Conservation (phyloP, 2,888 invertebrate species). For the Chirona hameri region DNA sequence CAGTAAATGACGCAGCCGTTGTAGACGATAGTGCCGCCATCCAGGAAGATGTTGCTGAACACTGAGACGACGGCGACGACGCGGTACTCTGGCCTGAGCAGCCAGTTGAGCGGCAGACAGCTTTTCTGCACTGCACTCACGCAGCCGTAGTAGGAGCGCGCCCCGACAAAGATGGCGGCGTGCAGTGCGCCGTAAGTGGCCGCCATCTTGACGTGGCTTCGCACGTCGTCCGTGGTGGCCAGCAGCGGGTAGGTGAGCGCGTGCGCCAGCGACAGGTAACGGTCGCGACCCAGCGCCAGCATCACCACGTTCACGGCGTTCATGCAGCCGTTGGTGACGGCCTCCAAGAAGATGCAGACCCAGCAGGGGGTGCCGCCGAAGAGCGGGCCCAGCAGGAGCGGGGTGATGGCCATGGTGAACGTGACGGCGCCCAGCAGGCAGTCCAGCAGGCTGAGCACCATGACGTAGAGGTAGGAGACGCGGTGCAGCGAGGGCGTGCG, state of each 20-base stretch:
- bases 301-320: slow-evolving; percentile 1
- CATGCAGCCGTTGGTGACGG: not conserved
- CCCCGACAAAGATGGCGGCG: not conserved
- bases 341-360: not conserved
- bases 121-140: not conserved
- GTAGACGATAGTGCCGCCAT: not conserved
- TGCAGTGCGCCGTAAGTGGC: not conserved
- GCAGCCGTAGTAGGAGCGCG: not conserved
- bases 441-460: not conserved
- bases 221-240: not conserved
- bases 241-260: not conserved
- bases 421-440: not conserved
- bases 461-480: not conserved
- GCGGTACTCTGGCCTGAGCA: not conserved
- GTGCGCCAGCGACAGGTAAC: not conserved
- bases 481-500: not conserved
- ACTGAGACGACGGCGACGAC: not conserved
- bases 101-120: not conserved
- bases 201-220: not conserved
- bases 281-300: not conserved
- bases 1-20: not conserved
- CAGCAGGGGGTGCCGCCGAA: not conserved
- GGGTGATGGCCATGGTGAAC: not conserved
- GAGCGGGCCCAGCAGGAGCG: not conserved
- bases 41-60: not conserved